phyloP scores from a whole-genome alignment of 2,888 invertebrate genomes.

The Linnaemya vulpina region DNA sequence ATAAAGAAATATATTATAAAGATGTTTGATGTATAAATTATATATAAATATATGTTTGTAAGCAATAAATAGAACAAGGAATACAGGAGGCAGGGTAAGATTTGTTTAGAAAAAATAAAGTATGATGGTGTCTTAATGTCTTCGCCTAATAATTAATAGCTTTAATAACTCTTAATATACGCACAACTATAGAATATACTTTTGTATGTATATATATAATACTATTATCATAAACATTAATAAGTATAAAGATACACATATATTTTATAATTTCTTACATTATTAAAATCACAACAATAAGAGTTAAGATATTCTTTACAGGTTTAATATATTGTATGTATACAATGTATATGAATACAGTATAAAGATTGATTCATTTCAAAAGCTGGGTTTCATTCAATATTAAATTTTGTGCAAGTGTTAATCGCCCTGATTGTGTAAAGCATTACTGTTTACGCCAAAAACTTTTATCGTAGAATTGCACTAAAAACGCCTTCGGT shows the following conservation, averaged over 20 bases:
- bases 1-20: slow-evolving; percentile 18
- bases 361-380: slow-evolving; percentile 20
- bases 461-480: too few relatives aligned
- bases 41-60: neutral
- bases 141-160: slow-evolving; percentile 33
- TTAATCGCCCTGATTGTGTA: slow-evolving; percentile 25
- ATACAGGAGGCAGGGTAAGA: slow-evolving; percentile 12
- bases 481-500: too few relatives aligned
- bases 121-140: slow-evolving; percentile 43
- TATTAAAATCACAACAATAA: slow-evolving; percentile 82
- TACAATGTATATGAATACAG: slow-evolving; percentile 15
- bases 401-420: slow-evolving; percentile 43
- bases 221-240: slow-evolving; percentile 33
- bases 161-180: slow-evolving; percentile 42
- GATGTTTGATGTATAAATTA: slow-evolving; percentile 36
- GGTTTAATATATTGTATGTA: slow-evolving; percentile 29
- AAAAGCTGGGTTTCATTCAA: slow-evolving; percentile 42
- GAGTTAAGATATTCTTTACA: slow-evolving; percentile 77
- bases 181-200: slow-evolving; percentile 48
- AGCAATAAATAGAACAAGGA: slow-evolving; percentile 29
- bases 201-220: slow-evolving; percentile 16
- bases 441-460: too few relatives aligned
- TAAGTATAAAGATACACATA: slow-evolving; percentile 38
- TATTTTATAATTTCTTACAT: slow-evolving; percentile 70
- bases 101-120: slow-evolving; percentile 11